A percentile compares a stretch with the other conserved stretches of the same genome.
Evolutionary conservation across 2,888 invertebrate species (phyloP).

Genomic region (Drosophila neonasuta): DNA sequence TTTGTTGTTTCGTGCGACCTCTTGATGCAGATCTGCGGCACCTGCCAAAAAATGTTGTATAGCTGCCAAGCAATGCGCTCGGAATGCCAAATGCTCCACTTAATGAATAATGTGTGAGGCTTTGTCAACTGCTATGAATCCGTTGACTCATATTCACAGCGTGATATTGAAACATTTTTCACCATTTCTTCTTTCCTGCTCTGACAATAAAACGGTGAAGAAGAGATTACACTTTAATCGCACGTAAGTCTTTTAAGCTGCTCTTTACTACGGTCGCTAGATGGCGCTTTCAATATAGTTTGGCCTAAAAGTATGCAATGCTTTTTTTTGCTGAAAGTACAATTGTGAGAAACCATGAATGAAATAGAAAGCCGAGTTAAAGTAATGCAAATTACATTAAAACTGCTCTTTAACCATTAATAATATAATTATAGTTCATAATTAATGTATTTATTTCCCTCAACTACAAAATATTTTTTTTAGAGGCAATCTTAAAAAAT

Average conservation of each 20-base stretch:
- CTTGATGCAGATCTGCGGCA: slow-evolving; percentile 34
- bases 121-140: slow-evolving; percentile 6
- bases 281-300: background rate
- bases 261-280: slow-evolving; percentile 11
- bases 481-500: too few species aligned
- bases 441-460: background rate
- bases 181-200: background rate
- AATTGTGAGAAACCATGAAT: background rate
- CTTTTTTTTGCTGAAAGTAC: background rate
- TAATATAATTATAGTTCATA: too few species aligned
- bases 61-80: slow-evolving; percentile 41
- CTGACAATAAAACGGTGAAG: background rate
- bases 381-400: background rate
- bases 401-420: background rate
- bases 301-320: slow-evolving; percentile 31
- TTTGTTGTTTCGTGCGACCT: slow-evolving; percentile 20
- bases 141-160: slow-evolving; percentile 2
- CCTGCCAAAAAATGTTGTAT: slow-evolving; percentile 55
- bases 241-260: background rate
- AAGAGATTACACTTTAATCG: background rate
- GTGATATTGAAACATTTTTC: background rate
- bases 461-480: background rate
- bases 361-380: background rate
- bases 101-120: slow-evolving; percentile 20
- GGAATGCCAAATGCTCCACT: slow-evolving; percentile 38